Base-by-base conservation (phyloP, 2,113 vertebrate species). In the Australoheros scitulus region DNA sequence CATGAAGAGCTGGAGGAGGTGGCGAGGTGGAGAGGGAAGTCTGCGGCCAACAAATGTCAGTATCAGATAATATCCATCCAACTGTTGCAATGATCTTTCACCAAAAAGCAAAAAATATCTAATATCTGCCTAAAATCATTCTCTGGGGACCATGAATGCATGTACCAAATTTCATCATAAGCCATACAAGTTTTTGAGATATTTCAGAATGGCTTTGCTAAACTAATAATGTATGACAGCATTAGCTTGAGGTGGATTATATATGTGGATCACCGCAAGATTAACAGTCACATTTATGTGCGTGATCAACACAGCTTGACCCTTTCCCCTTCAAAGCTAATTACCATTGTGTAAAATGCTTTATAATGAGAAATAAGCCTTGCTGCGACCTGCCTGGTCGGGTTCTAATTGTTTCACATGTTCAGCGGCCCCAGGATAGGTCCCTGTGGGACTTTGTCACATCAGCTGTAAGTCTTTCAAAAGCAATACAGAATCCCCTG, bases 301-400 rank as follows among this genome's bases (percentile, higher is more conserved):
- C 61, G 20, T 52, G 38, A 79, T 55, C 63, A 60, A 32, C 55
- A 9, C 41, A 65, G 38, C 18, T 41, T 59, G 32, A 65, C 6
- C n/a, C 56, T 79, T 2, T 17, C 50, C 80, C 26, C 58, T 88
- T 56, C 59, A 80, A 13, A 60, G 77, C 78, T 86, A 87, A 92
- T 92, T 91, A 89, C 80, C 43, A 85, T 91, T 82, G 61, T 59
- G 60, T 84, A 76, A 84, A 88, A 89, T 89, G 55, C 90, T 91
- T 90, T 91, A 91, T 87, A 81, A 85, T 63, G 58, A 91, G 87
- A 84, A 76, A 77, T 90, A 87, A 41, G 72, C 52, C 83, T 43
- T 79, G 65, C 75, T 77, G 47, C 74, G 75, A 75, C 88, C 70
- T 83, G 86, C 81, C 81, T 89, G 88, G 82, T 85, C 61, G 38